Conservation (phyloP, 2,888 invertebrate species). For the Hydriomena furcata region DNA sequence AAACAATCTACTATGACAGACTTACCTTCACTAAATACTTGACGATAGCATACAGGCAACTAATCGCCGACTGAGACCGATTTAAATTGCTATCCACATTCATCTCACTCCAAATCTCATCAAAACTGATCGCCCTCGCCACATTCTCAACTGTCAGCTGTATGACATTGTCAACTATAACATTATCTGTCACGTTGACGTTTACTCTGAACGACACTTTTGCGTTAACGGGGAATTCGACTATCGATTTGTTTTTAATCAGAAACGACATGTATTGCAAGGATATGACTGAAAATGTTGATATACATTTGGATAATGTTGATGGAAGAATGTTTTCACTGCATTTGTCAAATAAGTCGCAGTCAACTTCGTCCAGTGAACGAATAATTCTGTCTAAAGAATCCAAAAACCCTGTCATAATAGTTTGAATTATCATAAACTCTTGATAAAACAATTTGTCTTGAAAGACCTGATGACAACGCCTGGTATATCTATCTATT, state of each 20-base stretch:
- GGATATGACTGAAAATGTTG: conserved; percentile 71
- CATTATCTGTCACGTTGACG: conserved; percentile 56
- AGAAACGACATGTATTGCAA: conserved; percentile 76
- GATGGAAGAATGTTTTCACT: conserved; percentile 65
- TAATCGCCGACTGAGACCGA: conserved; percentile 74
- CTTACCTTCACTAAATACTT: conserved; percentile 76
- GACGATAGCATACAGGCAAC: conserved; percentile 74
- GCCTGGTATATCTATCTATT: conserved; percentile 72
- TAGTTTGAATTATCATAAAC: conserved; percentile 65
- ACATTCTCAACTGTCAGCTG: conserved; percentile 65
- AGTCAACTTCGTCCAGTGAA: conserved; percentile 66
- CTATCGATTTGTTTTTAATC: conserved; percentile 77
- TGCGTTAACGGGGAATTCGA: conserved; percentile 67
- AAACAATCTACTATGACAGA: too few relatives aligned
- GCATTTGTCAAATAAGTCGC: conserved; percentile 72
- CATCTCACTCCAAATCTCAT: conserved; percentile 71
- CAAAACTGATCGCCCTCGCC: conserved; percentile 62
- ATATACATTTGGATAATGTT: conserved; percentile 62
- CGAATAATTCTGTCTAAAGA: conserved; percentile 55
- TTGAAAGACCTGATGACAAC: conserved; percentile 79
- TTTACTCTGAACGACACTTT: conserved; percentile 70
- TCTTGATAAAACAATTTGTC: conserved; percentile 78
- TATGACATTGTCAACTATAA: conserved; percentile 69
- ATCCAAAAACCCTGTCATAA: conserved; percentile 62
- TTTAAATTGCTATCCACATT: conserved; percentile 70